phyloP scores from a whole-genome alignment of 1,140 invertebrate species.

The Sycophila sp. region DNA sequence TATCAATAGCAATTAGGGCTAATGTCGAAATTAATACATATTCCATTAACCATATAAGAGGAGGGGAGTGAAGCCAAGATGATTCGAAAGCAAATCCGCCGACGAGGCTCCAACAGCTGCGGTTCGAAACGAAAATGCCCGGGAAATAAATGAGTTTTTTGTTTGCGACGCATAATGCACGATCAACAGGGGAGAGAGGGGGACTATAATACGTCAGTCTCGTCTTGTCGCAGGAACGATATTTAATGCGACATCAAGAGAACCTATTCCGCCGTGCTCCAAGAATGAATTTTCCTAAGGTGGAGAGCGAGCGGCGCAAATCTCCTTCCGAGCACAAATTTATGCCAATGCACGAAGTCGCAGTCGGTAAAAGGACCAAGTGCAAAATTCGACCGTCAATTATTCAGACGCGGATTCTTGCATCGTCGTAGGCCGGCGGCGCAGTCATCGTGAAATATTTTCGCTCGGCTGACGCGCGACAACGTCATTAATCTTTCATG shows the following conservation, averaged over 20 bases:
- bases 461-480: not conserved
- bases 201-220: not conserved
- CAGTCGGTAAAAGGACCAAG: not conserved
- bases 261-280: not conserved
- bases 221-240: not conserved
- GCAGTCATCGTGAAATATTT: not conserved
- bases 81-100: too few species aligned
- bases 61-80: too few species aligned
- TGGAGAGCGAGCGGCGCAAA: not conserved
- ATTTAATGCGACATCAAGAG: not conserved
- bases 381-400: not conserved
- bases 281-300: not conserved
- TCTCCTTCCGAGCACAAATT: not conserved
- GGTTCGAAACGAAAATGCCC: too few species aligned
- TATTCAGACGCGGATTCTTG: not conserved
- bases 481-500: slow-evolving; percentile 14
- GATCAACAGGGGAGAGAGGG: not conserved
- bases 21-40: too few species aligned
- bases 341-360: slow-evolving; percentile 9
- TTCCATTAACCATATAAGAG: too few species aligned
- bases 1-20: too few species aligned
- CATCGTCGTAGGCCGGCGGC: not conserved
- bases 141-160: not conserved
- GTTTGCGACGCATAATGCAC: not conserved
- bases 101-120: too few species aligned